A percentile compares a stretch with the other conserved stretches of the same genome.
Conservation (phyloP, 2,113 vertebrate genomes). For the Lepidothrix coronata region DNA sequence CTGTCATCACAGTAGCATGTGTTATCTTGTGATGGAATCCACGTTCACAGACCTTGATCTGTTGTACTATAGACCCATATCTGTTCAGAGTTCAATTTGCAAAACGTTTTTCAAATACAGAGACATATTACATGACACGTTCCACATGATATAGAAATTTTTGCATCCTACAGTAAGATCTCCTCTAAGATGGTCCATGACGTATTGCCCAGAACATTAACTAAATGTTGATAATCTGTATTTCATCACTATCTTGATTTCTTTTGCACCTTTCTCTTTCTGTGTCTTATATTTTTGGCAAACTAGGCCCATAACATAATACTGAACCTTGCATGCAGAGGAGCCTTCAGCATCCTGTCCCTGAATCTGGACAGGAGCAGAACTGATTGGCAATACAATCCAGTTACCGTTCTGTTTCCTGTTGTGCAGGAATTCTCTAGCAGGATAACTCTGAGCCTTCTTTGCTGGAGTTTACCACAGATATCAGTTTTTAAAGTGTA, state of each 20-base stretch:
- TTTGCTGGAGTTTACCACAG: not conserved
- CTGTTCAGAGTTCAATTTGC: not conserved
- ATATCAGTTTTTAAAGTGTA: not conserved
- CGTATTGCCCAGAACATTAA: not conserved
- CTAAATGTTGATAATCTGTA: not conserved
- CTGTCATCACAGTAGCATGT: not conserved
- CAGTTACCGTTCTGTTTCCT: not conserved
- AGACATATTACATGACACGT: not conserved
- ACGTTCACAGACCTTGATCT: not conserved
- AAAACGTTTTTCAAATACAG: not conserved
- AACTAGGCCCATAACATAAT: not conserved
- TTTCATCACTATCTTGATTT: not conserved
- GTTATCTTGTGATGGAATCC: not conserved
- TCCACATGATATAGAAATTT: not conserved
- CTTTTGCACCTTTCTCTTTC: not conserved
- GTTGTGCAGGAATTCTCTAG: not conserved
- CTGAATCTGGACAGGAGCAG: not conserved
- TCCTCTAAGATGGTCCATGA: not conserved
- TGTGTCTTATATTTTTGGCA: not conserved
- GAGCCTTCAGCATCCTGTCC: not conserved
- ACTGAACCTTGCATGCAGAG: not conserved
- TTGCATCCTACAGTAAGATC: not conserved
- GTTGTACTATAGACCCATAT: not conserved
- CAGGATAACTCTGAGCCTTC: not conserved
- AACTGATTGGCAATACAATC: not conserved